These are phyloP conservation scores for Drosophila kurseongensis DNA, from an alignment of 1,140 invertebrate species.

Conservation along the genomic window DNA sequence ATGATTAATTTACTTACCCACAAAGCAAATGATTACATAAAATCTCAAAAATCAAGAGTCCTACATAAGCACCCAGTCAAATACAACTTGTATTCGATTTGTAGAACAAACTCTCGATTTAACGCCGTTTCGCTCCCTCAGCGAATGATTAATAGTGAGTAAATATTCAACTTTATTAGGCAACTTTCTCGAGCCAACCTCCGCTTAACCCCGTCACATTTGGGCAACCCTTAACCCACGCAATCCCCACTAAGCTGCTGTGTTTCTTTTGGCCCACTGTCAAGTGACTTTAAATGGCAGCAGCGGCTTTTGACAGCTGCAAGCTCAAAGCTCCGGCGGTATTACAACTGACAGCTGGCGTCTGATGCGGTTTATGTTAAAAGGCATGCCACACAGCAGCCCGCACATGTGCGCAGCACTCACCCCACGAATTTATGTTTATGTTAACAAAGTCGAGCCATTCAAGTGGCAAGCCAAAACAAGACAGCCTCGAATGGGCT, in stretches of 20 bases:
- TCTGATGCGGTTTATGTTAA: conserved; percentile 77
- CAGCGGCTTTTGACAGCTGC: conserved; percentile 74
- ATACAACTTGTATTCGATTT: conserved; percentile 7
- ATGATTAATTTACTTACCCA: not conserved
- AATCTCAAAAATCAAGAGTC: not conserved
- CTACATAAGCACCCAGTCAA: not conserved
- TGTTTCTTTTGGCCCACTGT: conserved; percentile 41
- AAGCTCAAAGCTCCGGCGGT: conserved; percentile 46
- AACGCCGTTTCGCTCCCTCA: not conserved
- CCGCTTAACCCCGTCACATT: conserved; percentile 10
- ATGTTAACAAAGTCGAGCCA: conserved; percentile 80
- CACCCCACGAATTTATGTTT: conserved; percentile 72
- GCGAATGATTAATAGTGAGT: conserved; percentile 17
- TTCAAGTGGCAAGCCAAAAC: conserved; percentile 82
- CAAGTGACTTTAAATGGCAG: conserved; percentile 76
- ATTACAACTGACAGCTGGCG: conserved; percentile 79
- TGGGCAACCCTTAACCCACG: conserved; percentile 1
- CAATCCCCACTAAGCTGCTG: conserved; percentile 22
- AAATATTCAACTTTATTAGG: not conserved
- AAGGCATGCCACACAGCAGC: conserved; percentile 33
- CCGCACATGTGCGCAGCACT: conserved; percentile 19
- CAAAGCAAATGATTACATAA: not conserved
- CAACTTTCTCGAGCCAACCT: conserved; percentile 11
- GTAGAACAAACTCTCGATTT: conserved; percentile 1
- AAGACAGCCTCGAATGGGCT: conserved; percentile 38